Evolutionary conservation across 2,888 invertebrate species (phyloP), one percentile per base, ranked within the genome.

Genomic region (Galeruca laticollis): DNA sequence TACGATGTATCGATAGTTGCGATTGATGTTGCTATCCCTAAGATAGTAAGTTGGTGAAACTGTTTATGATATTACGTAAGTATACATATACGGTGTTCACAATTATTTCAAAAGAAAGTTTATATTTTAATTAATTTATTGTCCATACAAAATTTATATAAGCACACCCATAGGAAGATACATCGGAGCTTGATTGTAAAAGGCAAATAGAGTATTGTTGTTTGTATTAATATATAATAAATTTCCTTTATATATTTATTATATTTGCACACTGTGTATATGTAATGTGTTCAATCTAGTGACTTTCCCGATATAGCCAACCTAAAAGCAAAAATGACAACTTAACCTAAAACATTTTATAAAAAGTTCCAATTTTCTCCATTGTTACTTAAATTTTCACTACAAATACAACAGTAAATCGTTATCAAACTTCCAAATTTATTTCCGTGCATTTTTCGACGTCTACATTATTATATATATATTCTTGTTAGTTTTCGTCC

Each of bases 301-400:
- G 67, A 66, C 43, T 67, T 77, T 47, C n/a, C 10, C 47, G 35
- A 52, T 8, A 31, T 33, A 60, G 13, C 68, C 74, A 75, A 72
- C 71, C 21, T 69, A 35, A 65, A 26, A 18, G 11, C 5, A 52
- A 57, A 57, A 35, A 33, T 57, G 56, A 57, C n/a, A 52, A 13
- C 6, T 37, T 57, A 57, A 57, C 56, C 56, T 35, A 47, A 47
- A 47, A 2, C 0, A 8, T 47, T 47, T 47, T 47, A 0, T 2
- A 26, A 26, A 57, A 57, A 57, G 35, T 2, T 10, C n/a, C 15
- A 13, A 15, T 52, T 52, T 11, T 52, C 26, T 26, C 3, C 2
- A 52, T 21, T 13, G n/a, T 26, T 52, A 52, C 2, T 26, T 2
- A 52, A 35, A 3, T 18, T 33, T 35, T 6, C 18, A 13, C 21